phyloP scores from a whole-genome alignment of 92 coral and sea anemone genomes.

The Epizoanthus fatuus region DNA sequence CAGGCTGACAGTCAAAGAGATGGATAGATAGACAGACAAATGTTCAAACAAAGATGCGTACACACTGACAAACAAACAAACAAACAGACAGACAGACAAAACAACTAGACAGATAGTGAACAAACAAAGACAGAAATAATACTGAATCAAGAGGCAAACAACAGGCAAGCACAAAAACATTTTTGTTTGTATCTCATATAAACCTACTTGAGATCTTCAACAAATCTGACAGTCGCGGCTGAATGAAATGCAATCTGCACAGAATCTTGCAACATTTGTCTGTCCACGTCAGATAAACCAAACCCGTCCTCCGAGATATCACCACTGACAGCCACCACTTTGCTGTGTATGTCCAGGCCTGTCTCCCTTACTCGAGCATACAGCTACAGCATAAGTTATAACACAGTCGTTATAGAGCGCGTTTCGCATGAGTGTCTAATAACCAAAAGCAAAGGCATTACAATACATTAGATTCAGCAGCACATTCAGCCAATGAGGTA shows the following conservation, averaged over 20 bases:
- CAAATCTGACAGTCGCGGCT: constrained; percentile 98
- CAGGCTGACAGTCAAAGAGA: too few relatives aligned
- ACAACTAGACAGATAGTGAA: neutral
- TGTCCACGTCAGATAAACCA: constrained; percentile 91
- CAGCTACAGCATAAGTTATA: constrained; percentile 58
- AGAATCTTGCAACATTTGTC: constrained; percentile 73
- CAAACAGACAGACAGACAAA: neutral
- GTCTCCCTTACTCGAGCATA: constrained; percentile 77
- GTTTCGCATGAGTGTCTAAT: too few relatives aligned
- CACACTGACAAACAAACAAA: neutral
- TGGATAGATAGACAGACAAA: too few relatives aligned
- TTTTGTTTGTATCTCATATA: neutral
- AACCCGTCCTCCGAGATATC: constrained; percentile 93
- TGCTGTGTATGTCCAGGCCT: constrained; percentile 70
- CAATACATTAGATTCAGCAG: too few relatives aligned
- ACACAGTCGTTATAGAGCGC: neutral
- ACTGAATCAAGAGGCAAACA: too few relatives aligned
- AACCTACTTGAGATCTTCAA: constrained; percentile 91
- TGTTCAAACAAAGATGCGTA: too few relatives aligned
- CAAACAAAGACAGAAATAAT: neutral
- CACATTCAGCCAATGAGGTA: too few relatives aligned
- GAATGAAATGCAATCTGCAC: constrained; percentile 95
- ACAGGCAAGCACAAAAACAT: too few relatives aligned
- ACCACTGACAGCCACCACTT: constrained; percentile 82
- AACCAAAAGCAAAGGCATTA: too few relatives aligned